Conservation (phyloP, 2,113 vertebrate genomes). For the Asarcornis scutulata region DNA sequence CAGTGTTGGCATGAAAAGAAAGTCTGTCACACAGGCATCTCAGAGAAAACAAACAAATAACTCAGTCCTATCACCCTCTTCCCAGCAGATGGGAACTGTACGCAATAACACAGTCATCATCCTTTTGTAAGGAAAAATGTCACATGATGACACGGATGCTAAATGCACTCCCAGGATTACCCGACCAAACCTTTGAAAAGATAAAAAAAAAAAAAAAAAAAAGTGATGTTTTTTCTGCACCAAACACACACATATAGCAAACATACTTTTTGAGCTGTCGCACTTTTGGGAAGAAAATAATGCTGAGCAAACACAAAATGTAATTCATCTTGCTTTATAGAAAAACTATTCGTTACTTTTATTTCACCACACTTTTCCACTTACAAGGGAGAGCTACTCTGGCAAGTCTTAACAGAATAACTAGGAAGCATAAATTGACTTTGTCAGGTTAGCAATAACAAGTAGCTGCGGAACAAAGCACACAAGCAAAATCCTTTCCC, state of each 20-base stretch:
- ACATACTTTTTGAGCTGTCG: not conserved
- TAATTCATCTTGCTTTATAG: not conserved
- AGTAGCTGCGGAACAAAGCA: conserved; percentile 18
- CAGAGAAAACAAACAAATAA: conserved; percentile 49
- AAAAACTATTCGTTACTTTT: not conserved
- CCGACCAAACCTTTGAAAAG: not conserved
- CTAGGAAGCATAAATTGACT: conserved; percentile 40
- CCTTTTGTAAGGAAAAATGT: conserved; percentile 1
- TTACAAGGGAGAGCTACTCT: not conserved
- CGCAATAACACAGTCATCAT: not conserved
- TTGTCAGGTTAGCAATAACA: conserved; percentile 53
- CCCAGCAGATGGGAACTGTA: conserved; percentile 22
- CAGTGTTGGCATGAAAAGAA: not conserved
- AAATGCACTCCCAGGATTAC: not conserved
- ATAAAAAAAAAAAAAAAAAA: not conserved
- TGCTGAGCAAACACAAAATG: not conserved
- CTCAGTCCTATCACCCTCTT: not conserved
- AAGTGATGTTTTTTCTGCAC: not conserved
- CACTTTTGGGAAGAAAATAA: not conserved
- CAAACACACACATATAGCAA: not conserved
- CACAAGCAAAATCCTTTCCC: not conserved
- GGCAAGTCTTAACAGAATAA: not conserved
- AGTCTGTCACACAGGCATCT: not conserved
- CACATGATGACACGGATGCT: not conserved
- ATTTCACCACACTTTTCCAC: not conserved